These are phyloP conservation scores for Sterna hirundo DNA, from an alignment of 2,113 vertebrate species.

Conservation along the genomic window DNA sequence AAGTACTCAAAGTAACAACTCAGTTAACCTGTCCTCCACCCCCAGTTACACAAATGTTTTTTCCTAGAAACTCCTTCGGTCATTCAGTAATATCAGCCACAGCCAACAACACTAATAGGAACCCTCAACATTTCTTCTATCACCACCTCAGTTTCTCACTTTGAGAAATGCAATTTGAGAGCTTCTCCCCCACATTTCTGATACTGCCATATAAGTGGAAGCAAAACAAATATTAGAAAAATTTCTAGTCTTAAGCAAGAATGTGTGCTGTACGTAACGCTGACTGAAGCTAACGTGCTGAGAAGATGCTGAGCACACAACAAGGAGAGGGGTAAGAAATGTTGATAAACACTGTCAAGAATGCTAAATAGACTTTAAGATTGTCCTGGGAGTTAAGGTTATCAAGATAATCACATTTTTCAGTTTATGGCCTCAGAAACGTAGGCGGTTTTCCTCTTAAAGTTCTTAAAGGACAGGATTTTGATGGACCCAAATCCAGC, in stretches of 20 bases:
- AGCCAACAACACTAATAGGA: not conserved
- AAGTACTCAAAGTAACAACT: not conserved
- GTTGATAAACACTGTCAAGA: not conserved
- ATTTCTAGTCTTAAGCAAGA: not conserved
- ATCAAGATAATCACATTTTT: not conserved
- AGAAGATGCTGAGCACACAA: not conserved
- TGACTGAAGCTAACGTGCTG: not conserved
- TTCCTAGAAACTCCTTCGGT: not conserved
- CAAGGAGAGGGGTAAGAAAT: not conserved
- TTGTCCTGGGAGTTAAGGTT: not conserved
- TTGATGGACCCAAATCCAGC: not conserved
- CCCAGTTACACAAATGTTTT: not conserved
- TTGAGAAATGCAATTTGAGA: not conserved
- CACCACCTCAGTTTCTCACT: not conserved
- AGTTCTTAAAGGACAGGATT: not conserved
- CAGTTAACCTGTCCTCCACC: not conserved
- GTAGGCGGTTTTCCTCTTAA: not conserved
- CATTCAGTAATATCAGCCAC: not conserved
- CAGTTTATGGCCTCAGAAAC: not conserved
- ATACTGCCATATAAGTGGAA: not conserved
- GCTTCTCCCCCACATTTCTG: not conserved
- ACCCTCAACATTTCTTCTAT: not conserved
- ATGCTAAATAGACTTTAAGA: not conserved
- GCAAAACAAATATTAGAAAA: not conserved
- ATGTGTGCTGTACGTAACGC: not conserved